Evolutionary conservation across 2,888 invertebrate genomes (phyloP), one percentile per base, ranked within the genome.

Genomic region (Parnassius mnemosyne): DNA sequence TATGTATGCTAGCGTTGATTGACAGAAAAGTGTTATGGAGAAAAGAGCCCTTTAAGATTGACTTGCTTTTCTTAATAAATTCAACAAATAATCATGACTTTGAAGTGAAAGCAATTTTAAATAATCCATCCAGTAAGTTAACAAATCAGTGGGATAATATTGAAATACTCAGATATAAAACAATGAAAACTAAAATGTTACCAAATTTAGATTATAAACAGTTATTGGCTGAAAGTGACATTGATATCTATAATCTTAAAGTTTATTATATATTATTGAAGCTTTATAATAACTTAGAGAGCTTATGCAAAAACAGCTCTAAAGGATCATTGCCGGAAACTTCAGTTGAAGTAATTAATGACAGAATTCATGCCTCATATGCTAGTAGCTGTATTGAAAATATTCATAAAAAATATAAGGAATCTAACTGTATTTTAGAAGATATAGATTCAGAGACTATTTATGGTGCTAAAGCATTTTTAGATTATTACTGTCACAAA

Each of bases 141-240:
- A 80, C 79, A 1, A 49, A 80, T 43, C 71, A 80, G 56, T 85
- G 83, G 83, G 91, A 90, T 66, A 79, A 81, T 3, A 69, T 91
- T 55, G 87, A 87, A 74, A 50, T 81, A 3, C 56, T 89, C 3
- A 69, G 88, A 60, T 86, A 76, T 59, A 84, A 78, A 70, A 71
- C 75, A 7, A 72, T 81, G 43, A 90, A 87, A 70, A 63, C 71
- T 2, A 88, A 81, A 65, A 65, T 65, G 9, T 63, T 85, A 34
- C 88, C 89, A 1, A 53, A 65, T 9, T 55, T 81, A 20, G 76
- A 87, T 60, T 84, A 72, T 49, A 53, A 70, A 9, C 54, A 71
- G 25, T 65, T 89, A 3, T 81, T 80, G 46, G 53, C 65, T 54
- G 74, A 79, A 60, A 77, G 72, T 3, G 69, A 75, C 0, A 68